Evolutionary conservation across 2,797 vertebrate species (phyloP), one percentile per base, ranked within the genome.

Genomic region (Geotrypetes seraphini): DNA sequence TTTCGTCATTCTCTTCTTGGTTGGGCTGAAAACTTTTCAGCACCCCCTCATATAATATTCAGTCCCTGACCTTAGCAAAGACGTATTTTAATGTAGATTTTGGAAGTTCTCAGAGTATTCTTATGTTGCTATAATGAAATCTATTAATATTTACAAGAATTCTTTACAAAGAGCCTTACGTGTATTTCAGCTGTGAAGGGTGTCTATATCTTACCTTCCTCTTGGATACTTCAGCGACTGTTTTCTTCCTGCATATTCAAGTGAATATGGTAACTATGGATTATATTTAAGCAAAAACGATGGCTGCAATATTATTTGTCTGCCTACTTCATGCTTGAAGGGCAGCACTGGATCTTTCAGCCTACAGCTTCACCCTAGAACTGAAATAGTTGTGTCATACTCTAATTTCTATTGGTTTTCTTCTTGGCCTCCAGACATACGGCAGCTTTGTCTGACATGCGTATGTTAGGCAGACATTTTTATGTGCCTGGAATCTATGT

Each of bases 371-470:
- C 37, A 43, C 54, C 58, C 63, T 12, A 26, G 33, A 55, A 31
- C 21, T 55, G 53, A 60, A 46, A 63, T 41, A 52, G 55, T 62
- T 63, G 34, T 43, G 50, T 48, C 49, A 44, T 45, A 16, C 13
- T 12, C n/a, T n/a, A n/a, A 17, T 32, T 18, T 44, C 57, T 45
- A 44, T 54, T 62, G 57, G 53, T 62, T 59, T 69, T 57, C 47
- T 55, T 57, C 33, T 54, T 48, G 53, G 20, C 25, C 46, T 57
- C n/a, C n/a, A 48, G 47, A 64, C 73, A 69, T 67, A 63, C 39
- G 59, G 23, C 25, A 35, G 33, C 45, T 59, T 66, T 63, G 48
- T 63, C 46, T 58, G 43, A 50, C 47, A 30, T 39, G 42, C 38
- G 9, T 5, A 33, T 12, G 5, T 41, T 53, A 67, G 58, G 57